A percentile compares a stretch with the other conserved stretches of the same genome.
phyloP scores from a whole-genome alignment of 2,113 vertebrate species.

The Ovis canadensis region DNA sequence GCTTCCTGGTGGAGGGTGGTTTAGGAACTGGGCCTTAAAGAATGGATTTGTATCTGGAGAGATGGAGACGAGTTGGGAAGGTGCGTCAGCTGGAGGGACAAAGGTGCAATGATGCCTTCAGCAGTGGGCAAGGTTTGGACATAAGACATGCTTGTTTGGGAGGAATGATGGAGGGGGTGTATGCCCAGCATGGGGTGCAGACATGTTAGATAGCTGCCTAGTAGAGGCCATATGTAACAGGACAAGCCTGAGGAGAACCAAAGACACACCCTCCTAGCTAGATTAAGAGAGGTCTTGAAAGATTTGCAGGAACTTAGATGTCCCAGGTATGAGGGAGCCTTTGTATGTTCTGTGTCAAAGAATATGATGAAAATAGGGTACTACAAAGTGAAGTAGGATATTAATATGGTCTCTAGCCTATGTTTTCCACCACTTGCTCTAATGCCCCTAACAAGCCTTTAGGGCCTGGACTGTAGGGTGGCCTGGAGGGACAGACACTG shows the following conservation, averaged over 20 bases:
- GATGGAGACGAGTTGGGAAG: background rate
- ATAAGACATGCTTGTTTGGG: background rate
- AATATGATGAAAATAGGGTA: background rate
- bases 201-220: background rate
- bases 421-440: background rate
- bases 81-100: background rate
- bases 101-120: background rate
- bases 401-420: background rate
- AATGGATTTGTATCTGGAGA: background rate
- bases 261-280: background rate
- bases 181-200: background rate
- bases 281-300: background rate
- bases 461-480: too few species aligned
- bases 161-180: background rate
- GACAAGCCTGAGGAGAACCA: background rate
- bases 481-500: background rate
- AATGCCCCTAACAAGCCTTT: background rate
- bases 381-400: background rate
- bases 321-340: background rate
- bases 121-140: background rate
- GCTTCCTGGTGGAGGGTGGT: background rate
- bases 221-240: accelerated
- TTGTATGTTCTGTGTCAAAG: background rate
- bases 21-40: background rate
- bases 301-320: background rate